These are phyloP conservation scores for Patiria pectinifera DNA, from an alignment of 53 echinoderm and acorn worm species.

Conservation along the genomic window DNA sequence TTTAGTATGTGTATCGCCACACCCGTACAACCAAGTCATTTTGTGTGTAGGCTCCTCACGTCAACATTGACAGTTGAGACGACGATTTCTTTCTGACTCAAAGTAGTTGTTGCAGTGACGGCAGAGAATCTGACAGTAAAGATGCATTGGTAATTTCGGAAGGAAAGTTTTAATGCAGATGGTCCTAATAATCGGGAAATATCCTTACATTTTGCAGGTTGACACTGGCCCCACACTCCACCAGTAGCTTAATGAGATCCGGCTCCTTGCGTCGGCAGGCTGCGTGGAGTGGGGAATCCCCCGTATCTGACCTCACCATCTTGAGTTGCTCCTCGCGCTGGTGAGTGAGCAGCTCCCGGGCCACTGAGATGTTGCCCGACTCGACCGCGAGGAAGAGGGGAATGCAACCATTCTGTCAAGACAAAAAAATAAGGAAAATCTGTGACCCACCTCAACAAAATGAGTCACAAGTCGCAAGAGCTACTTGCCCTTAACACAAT, in stretches of 20 bases:
- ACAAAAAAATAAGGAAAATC: background rate
- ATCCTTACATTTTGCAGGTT: conserved; percentile 87
- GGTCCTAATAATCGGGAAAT: no score
- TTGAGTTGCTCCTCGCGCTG: conserved; percentile 88
- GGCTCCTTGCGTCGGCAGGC: conserved; percentile 89
- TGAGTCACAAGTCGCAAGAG: background rate
- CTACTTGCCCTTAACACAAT: no score
- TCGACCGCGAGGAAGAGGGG: conserved; percentile 85
- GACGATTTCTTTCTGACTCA: no score
- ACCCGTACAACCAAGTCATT: no score
- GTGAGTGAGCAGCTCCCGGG: conserved; percentile 78
- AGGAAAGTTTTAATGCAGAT: no score
- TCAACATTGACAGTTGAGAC: no score
- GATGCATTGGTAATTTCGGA: no score
- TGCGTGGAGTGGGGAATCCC: conserved; percentile 83
- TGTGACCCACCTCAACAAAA: background rate
- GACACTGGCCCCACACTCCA: conserved; percentile 80
- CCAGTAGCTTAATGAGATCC: conserved; percentile 80
- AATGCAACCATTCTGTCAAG: conserved; percentile 81
- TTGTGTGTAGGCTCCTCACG: no score
- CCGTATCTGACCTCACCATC: conserved; percentile 61
- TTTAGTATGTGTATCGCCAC: no score
- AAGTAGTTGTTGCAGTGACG: no score
- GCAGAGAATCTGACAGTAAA: no score
- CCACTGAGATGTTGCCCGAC: conserved; percentile 83